Evolutionary conservation across 2,888 invertebrate genomes (phyloP), one percentile per base, ranked within the genome.

Genomic region (Drosophila rellima): DNA sequence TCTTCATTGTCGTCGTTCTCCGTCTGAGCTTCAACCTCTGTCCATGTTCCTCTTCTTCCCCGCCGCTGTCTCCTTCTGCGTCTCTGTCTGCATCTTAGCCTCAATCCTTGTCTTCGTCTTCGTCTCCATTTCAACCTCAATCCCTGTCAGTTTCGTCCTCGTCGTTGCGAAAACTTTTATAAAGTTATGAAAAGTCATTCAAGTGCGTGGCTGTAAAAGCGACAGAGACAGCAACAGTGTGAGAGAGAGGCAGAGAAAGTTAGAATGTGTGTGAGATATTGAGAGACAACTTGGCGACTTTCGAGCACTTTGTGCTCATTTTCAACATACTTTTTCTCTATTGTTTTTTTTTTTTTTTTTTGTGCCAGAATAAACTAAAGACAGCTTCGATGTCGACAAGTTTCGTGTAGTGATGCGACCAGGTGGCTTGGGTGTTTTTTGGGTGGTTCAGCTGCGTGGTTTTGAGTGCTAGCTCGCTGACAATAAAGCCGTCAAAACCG

Each of bases 161-260:
- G 26, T 65, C 33, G 33, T 54, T 50, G 15, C 70, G 82, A 54
- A 77, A 82, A 82, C 74, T 82, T 82, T 85, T 85, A 85, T 82
- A 85, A 82, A 82, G 82, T 82, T 84, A 84, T 84, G 83, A 84
- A 84, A 84, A 84, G 83, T 84, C 83, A 84, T 84, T 84, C 85
- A 84, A 84, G 83, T 88, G 80, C 83, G 74, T 76, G 75, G 74
- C 78, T 65, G 54, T 55, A 77, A 72, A 59, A 55, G 57, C 50
- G 66, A 63, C 72, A 62, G 62, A 62, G 66, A 59, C 61, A 61
- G 45, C 52, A 11, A 48, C 17, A 10, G n/a, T 5, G 8, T 11
- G 37, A n/a, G n/a, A n/a, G 18, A 26, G 39, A 17, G 6, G 29
- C 13, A 47, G 47, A 47, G 31, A 29, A 31, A 47, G 17, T 47